phyloP scores from a whole-genome alignment of 2,113 vertebrate species.

The Clupea harengus region DNA sequence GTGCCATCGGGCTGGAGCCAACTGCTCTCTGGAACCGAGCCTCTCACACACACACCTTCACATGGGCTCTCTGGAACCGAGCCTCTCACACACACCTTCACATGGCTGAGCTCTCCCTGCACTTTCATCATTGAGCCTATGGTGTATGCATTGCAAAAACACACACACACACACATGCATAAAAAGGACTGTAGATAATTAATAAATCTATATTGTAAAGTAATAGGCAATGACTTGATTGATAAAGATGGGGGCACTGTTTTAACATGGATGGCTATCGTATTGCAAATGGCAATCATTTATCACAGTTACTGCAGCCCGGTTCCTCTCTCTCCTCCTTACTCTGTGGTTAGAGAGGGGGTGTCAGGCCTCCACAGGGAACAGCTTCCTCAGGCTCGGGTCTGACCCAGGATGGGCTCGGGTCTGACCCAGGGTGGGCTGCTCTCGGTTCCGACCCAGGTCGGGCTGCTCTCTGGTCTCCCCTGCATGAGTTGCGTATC shows the following conservation, averaged over 20 bases:
- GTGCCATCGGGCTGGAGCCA: neutral
- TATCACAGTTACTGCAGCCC: conserved; percentile 55
- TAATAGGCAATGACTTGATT: conserved; percentile 55
- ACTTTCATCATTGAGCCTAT: conserved; percentile 66
- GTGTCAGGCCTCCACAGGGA: too few relatives aligned
- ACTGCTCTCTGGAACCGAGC: neutral
- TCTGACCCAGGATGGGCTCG: neutral
- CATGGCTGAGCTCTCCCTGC: conserved; percentile 51
- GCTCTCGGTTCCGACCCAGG: neutral
- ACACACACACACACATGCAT: conserved; percentile 5
- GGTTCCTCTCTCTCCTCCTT: conserved; percentile 20
- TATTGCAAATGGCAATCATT: conserved; percentile 77
- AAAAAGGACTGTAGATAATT: conserved; percentile 59
- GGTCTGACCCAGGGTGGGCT: neutral
- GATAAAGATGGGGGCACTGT: conserved; percentile 68
- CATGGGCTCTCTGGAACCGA: conserved; percentile 53
- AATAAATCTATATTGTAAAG: conserved; percentile 57
- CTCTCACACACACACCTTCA: neutral
- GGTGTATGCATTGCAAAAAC: conserved; percentile 63
- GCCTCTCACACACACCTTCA: conserved; percentile 21
- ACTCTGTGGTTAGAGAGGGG: too few relatives aligned
- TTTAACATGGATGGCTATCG: conserved; percentile 53
- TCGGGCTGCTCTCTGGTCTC: conserved; percentile 38
- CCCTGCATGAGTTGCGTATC: conserved; percentile 71
- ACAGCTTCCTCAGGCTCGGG: neutral